phyloP scores from a whole-genome alignment of 2,888 invertebrate genomes.

The Scrobipalpa costella region DNA sequence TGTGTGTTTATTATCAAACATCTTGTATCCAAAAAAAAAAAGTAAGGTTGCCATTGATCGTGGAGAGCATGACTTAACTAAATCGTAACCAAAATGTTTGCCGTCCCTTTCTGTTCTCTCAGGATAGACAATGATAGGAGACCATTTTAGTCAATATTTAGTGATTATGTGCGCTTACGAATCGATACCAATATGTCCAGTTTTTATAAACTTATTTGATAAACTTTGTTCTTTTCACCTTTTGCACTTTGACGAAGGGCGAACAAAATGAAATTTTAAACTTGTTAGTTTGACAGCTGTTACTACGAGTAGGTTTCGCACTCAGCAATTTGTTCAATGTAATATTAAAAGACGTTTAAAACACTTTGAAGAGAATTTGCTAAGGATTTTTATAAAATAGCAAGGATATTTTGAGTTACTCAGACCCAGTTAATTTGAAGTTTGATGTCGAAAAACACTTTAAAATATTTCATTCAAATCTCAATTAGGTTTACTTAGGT shows the following conservation, averaged over 20 bases:
- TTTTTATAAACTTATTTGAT: too few species aligned
- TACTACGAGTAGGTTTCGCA: not conserved
- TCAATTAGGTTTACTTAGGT: too few species aligned
- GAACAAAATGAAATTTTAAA: constrained; percentile 1
- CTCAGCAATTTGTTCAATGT: not conserved
- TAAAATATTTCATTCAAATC: too few species aligned
- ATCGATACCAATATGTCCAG: too few species aligned
- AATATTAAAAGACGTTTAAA: not conserved
- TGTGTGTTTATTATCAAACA: not conserved
- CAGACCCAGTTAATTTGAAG: not conserved
- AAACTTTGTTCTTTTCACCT: not conserved
- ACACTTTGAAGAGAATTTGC: not conserved
- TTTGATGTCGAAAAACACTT: not conserved
- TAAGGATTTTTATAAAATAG: not conserved
- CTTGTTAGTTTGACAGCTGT: constrained; percentile 1
- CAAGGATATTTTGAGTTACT: not conserved
- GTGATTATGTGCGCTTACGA: too few species aligned
- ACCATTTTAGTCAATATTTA: too few species aligned
- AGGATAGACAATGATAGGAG: too few species aligned
- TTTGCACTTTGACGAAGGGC: not conserved
- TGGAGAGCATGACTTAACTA: not conserved
- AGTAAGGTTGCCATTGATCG: too few species aligned
- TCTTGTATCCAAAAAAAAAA: not conserved
- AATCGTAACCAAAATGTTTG: too few species aligned
- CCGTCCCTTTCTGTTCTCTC: too few species aligned